phyloP scores from a whole-genome alignment of 2,888 invertebrate species.

The Notodonta dromedarius region DNA sequence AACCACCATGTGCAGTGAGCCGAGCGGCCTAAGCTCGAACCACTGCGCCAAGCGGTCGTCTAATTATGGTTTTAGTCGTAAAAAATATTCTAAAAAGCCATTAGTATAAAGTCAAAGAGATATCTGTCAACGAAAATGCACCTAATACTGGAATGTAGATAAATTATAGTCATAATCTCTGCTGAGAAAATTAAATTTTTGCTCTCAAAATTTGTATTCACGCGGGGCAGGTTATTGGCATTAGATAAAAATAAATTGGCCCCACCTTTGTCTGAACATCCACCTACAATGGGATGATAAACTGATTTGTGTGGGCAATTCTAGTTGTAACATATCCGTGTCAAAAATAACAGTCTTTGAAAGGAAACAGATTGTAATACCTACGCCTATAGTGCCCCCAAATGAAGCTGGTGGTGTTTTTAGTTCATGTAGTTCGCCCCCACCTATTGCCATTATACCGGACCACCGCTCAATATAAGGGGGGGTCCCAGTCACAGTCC shows the following conservation, averaged over 20 bases:
- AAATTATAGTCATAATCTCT: constrained; percentile 2
- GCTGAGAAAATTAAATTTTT: constrained; percentile 21
- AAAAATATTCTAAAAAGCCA: not conserved
- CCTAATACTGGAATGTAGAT: not conserved
- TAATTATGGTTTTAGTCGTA: too few species aligned
- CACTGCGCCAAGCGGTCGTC: too few species aligned
- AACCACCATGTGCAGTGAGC: too few species aligned
- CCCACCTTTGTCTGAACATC: not conserved
- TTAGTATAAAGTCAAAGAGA: not conserved
- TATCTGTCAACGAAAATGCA: not conserved
- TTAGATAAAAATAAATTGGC: constrained; percentile 6
- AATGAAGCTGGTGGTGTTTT: too few species aligned
- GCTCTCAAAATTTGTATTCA: not conserved
- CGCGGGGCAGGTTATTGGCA: constrained; percentile 15
- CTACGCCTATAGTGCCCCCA: too few species aligned
- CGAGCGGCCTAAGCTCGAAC: too few species aligned
- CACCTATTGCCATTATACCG: too few species aligned
- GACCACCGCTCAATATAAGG: too few species aligned
- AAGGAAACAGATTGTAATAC: too few species aligned
- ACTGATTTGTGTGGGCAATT: not conserved
- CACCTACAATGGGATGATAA: not conserved
- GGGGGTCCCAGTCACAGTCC: too few species aligned
- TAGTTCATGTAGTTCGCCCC: too few species aligned
- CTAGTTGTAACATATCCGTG: constrained; percentile 4
- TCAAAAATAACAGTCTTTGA: too few species aligned